Evolutionary conservation across 2,797 vertebrate genomes (phyloP), one percentile per base, ranked within the genome.

Genomic region (Hybognathus amarus): DNA sequence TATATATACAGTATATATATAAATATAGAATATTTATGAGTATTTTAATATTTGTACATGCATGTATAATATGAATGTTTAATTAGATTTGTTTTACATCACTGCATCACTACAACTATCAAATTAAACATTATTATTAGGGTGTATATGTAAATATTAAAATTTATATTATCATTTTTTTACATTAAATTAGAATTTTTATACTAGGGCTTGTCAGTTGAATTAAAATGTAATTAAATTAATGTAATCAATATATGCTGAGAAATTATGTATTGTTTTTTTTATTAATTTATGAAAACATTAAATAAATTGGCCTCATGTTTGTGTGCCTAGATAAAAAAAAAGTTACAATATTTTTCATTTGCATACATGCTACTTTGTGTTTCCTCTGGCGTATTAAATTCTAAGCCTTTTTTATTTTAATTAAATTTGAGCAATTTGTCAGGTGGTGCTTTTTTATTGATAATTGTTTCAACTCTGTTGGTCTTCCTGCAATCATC

Each of bases 401-500:
- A 22, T 67, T 36, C 15, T 1, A 45, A 27, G 24, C 8, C 24
- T 18, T 47, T 47, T 27, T 45, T 61, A 13, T 24, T 45, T 45
- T 50, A 52, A 22, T 45, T 77, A 5, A 12, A 8, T 59, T n/a
- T 22, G 2, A 56, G 50, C 30, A 7, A 45, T 59, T 61, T 63
- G 66, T 64, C 40, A 52, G 56, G 50, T 64, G 56, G 33, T 71
- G 11, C n/a, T 50, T 47, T 15, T 47, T 30, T n/a, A 36, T 69
- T 24, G 30, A 50, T 18, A 61, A 61, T 20, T 12, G 30, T 56
- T 73, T 45, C 27, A 45, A 66, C 67, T 81, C n/a, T 71, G 66
- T 13, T 70, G 56, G 79, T 69, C 71, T 30, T 33, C 22, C 9
- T 77, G 22, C 66, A 47, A 8, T 76, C 66, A 73, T 70, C 50